Base-by-base conservation (phyloP, 2,797 vertebrate genomes). In the Chrosomus eos region DNA sequence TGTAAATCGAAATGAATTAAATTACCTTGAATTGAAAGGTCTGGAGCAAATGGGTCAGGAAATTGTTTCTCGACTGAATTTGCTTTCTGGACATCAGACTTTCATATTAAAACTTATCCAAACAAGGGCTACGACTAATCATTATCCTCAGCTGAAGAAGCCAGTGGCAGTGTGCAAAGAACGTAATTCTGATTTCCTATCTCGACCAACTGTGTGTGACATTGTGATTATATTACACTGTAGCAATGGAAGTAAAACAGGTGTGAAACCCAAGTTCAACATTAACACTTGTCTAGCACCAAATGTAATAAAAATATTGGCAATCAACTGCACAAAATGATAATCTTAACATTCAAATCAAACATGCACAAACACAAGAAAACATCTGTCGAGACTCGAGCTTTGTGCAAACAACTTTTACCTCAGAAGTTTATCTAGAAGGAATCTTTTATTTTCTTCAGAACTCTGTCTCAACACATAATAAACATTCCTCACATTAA, bases 1-100 rank as follows among this genome's bases (percentile, higher is more conserved):
- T 9, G 26, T 31, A 13, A 81, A 75, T 81, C 14, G 7, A 86
- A 68, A 26, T 64, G 36, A 76, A 85, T 81, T 81, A 3, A 60
- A 60, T 76, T 81, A 70, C 11, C 18, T 26, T 40, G 45, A 76
- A 68, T 18, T 81, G 48, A 85, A 62, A 76, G 48, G 26, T 58
- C 28, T 81, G 78, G 4, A 75, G 71, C 36, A 81, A 48, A 81
- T 26, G 43, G 48, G 62, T 38, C 79, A 70, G 72, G 71, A 76
- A 76, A 81, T 36, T 5, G 21, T 81, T 71, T 75, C 64, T 26
- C 10, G 13, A 67, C 4, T 81, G 60, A 75, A 75, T n/a, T n/a
- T 45, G 60, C n/a, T 45, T 78, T 78, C 14, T 7, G 3, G 64
- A 68, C n/a, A 58, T 36, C 48, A 60, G 21, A 45, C 51, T 55